phyloP scores from a whole-genome alignment of 23 tunicate species.

The Ascidia mentula region DNA sequence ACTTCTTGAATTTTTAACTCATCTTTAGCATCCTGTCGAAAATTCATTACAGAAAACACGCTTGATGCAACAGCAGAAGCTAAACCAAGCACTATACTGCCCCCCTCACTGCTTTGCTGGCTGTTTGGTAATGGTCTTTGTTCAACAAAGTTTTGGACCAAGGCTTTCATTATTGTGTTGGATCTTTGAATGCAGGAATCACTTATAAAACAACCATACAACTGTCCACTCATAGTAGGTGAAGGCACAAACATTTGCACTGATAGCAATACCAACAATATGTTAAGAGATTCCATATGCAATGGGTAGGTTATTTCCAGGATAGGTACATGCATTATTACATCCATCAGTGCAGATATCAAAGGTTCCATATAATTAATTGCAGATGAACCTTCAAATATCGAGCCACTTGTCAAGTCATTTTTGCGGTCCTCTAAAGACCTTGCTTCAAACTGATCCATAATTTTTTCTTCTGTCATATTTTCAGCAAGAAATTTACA shows the following conservation, averaged over 20 bases:
- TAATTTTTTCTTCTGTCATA: slow-evolving; percentile 83
- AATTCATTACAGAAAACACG: slow-evolving; percentile 31
- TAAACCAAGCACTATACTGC: slow-evolving; percentile 74
- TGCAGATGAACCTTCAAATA: slow-evolving; percentile 22
- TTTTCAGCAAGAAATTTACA: slow-evolving; percentile 81
- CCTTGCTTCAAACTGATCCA: slow-evolving; percentile 83
- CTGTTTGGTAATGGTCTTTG: slow-evolving; percentile 54
- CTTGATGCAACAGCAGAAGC: slow-evolving; percentile 73
- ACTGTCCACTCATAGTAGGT: slow-evolving; percentile 39
- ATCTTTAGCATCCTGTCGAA: background rate
- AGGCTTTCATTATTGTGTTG: slow-evolving; percentile 47
- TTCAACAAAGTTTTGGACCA: slow-evolving; percentile 72
- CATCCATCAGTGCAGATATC: slow-evolving; percentile 46
- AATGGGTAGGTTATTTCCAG: slow-evolving; percentile 53
- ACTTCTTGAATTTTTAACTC: background rate
- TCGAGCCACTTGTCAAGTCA: slow-evolving; percentile 56
- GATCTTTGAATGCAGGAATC: background rate
- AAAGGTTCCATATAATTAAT: slow-evolving; percentile 32
- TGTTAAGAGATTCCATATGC: slow-evolving; percentile 69
- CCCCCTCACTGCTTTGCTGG: slow-evolving; percentile 21
- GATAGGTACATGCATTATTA: slow-evolving; percentile 54
- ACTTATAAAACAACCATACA: slow-evolving; percentile 17
- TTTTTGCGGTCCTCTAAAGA: slow-evolving; percentile 61
- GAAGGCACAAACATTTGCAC: slow-evolving; percentile 70
- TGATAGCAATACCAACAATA: slow-evolving; percentile 60